Base-by-base conservation (phyloP, 2,888 invertebrate genomes). In the Blastobasis lacticolella region DNA sequence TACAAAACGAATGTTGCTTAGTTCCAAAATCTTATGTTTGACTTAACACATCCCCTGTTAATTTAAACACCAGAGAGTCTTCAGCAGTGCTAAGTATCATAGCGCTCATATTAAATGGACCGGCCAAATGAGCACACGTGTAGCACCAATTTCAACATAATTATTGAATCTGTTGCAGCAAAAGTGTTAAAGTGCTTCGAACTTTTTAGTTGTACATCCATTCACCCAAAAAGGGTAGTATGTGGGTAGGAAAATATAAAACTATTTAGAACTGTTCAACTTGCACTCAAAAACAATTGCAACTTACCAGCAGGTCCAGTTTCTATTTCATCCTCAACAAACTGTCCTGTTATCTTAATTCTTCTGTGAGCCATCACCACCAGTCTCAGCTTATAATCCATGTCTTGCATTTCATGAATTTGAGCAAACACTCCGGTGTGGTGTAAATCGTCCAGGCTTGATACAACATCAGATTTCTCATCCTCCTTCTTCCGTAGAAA, bases 331-430 rank as follows among this genome's bases (percentile, higher is more conserved):
- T 93, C 93, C 61, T 96, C 95, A 59, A 94, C 76, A 60, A 96
- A 91, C 76, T 95, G 95, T 6, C 93, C 93, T 0, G 93, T 92
- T 40, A 96, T 94, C 75, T 91, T 92, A 43, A 97, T 95, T 58
- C 98, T 90, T 54, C 98, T 88, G 77, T 98, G 97, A 0, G 97
- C 98, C 93, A 97, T 97, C 6, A 99, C 94, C 5, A 99, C 97
- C 67, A 99, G 90, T 54, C 97, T 90, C 48, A 98, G 78, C 73
- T 94, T 94, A 69, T 95, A 96, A 5, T 97, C 98, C 73, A 97
- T 90, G 74, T 98, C 98, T 75, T 98, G 97, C 86, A 99, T 92
- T 81, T 99, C 99, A 64, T 97, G 96, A 60, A 99, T 98, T 86
- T 99, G 98, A 6, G 97, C 99, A 81, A 99, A 99, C 3, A 98